These are phyloP conservation scores for Calephelis virginiensis DNA, from an alignment of 1,140 invertebrate genomes.

Conservation along the genomic window DNA sequence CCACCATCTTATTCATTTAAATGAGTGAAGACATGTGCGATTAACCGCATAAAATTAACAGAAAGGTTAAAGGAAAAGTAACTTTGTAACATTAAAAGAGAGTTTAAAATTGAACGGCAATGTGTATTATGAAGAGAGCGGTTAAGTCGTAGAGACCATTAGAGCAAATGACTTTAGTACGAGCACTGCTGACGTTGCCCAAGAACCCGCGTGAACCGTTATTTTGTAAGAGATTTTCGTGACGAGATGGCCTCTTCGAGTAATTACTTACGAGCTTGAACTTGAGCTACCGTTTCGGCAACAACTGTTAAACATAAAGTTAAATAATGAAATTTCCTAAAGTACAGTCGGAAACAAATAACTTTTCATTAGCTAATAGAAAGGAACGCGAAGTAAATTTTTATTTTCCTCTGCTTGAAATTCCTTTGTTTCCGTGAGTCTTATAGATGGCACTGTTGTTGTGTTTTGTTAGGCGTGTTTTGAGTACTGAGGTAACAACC, in stretches of 20 bases:
- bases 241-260: constrained; percentile 48
- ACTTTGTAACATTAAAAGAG: constrained; percentile 23
- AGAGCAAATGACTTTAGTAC: constrained; percentile 61
- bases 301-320: constrained; percentile 22
- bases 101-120: constrained; percentile 26
- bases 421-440: too few relatives aligned
- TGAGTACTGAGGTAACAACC: too few relatives aligned
- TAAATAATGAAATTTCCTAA: not conserved
- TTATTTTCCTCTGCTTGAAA: too few relatives aligned
- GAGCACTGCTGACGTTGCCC: constrained; percentile 51
- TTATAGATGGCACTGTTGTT: too few relatives aligned
- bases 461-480: too few relatives aligned
- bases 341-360: not conserved
- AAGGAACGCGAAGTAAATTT: too few relatives aligned
- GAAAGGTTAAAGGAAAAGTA: constrained; percentile 20
- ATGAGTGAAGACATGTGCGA: constrained; percentile 27
- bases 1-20: constrained; percentile 17
- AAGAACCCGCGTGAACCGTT: constrained; percentile 55
- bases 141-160: constrained; percentile 49
- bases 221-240: constrained; percentile 58
- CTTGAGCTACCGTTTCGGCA: constrained; percentile 33
- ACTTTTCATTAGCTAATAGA: too few relatives aligned
- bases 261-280: constrained; percentile 45
- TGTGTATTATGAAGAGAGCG: constrained; percentile 32
- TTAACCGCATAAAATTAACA: constrained; percentile 34